Percentiles rank a stretch among this genome's conserved stretches.
Conservation (phyloP, 2,797 vertebrate species). For the Carapus acus region DNA sequence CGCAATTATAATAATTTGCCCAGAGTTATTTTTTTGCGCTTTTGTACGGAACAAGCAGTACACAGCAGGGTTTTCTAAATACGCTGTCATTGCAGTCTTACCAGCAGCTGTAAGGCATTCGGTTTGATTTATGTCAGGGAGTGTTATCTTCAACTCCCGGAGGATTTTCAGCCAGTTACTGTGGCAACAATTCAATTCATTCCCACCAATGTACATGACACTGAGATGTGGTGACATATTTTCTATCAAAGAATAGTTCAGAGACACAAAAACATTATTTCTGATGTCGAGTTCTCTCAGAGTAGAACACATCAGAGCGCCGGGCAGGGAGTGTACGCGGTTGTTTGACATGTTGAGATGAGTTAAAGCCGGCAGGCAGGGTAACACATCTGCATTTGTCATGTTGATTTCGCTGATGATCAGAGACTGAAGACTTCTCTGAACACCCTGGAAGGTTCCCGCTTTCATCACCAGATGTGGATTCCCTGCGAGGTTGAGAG, state of each 20-base stretch:
- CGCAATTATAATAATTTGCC: slow-evolving; percentile 44
- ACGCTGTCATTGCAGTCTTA: slow-evolving; percentile 31
- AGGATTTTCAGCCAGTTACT: slow-evolving; percentile 55
- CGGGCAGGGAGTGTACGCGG: slow-evolving; percentile 46
- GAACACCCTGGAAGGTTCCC: slow-evolving; percentile 53
- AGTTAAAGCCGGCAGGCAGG: slow-evolving; percentile 58
- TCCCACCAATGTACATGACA: slow-evolving; percentile 57
- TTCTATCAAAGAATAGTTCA: slow-evolving; percentile 54
- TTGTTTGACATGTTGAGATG: slow-evolving; percentile 64
- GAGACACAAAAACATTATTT: slow-evolving; percentile 57
- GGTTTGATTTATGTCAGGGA: slow-evolving; percentile 53
- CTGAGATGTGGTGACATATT: slow-evolving; percentile 40
- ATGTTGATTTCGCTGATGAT: slow-evolving; percentile 60
- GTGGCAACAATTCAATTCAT: slow-evolving; percentile 66
- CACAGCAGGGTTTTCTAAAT: slow-evolving; percentile 34
- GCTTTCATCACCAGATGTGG: slow-evolving; percentile 43
- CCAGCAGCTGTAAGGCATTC: slow-evolving; percentile 42
- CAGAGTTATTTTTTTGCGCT: slow-evolving; percentile 33
- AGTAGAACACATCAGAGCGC: slow-evolving; percentile 55
- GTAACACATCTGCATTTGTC: slow-evolving; percentile 53
- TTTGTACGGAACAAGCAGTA: slow-evolving; percentile 43
- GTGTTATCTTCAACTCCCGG: slow-evolving; percentile 30
- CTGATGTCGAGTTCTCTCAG: slow-evolving; percentile 61
- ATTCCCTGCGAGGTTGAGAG: slow-evolving; percentile 65
- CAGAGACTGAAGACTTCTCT: slow-evolving; percentile 59